These are phyloP conservation scores for Malthinus seriepunctatus DNA, from an alignment of 2,888 invertebrate species.

Conservation along the genomic window DNA sequence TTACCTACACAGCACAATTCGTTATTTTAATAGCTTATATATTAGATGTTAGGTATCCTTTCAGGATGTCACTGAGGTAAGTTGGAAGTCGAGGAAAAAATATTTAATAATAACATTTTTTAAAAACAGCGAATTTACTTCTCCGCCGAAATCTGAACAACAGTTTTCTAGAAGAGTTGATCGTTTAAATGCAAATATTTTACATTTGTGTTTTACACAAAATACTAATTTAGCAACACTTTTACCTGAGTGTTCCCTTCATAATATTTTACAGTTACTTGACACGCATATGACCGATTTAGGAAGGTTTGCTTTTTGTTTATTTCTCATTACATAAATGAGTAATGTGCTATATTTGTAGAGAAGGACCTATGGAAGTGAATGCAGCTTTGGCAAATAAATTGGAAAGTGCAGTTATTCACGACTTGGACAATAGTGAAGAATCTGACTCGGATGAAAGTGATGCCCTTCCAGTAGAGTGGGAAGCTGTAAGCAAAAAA, in stretches of 20 bases:
- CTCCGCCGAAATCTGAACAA: constrained; percentile 54
- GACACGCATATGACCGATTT: constrained; percentile 68
- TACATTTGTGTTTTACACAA: constrained; percentile 79
- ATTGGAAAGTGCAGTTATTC: constrained; percentile 57
- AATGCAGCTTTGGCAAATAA: constrained; percentile 60
- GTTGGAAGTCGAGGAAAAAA: background rate
- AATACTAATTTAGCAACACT: constrained; percentile 67
- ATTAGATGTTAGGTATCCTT: constrained; percentile 80
- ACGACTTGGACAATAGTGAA: constrained; percentile 63
- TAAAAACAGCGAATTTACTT: constrained; percentile 69
- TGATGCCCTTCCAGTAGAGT: constrained; percentile 76
- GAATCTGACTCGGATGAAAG: constrained; percentile 72
- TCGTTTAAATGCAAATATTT: constrained; percentile 77
- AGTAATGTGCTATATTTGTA: constrained; percentile 39
- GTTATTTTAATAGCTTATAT: constrained; percentile 81
- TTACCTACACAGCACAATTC: constrained; percentile 86
- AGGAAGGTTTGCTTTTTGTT: constrained; percentile 63
- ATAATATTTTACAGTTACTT: constrained; percentile 72
- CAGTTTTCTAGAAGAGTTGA: constrained; percentile 77
- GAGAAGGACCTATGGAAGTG: constrained; percentile 66
- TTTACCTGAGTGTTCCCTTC: constrained; percentile 70
- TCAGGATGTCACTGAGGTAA: constrained; percentile 69
- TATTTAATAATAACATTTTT: constrained; percentile 2
- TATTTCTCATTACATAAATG: background rate
- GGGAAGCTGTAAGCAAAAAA: constrained; percentile 69